Evolutionary conservation across 37 sponge, comb jelly and placozoan genomes (phyloP), one percentile per base, ranked within the genome.

Genomic region (Hexactinellida sp.): DNA sequence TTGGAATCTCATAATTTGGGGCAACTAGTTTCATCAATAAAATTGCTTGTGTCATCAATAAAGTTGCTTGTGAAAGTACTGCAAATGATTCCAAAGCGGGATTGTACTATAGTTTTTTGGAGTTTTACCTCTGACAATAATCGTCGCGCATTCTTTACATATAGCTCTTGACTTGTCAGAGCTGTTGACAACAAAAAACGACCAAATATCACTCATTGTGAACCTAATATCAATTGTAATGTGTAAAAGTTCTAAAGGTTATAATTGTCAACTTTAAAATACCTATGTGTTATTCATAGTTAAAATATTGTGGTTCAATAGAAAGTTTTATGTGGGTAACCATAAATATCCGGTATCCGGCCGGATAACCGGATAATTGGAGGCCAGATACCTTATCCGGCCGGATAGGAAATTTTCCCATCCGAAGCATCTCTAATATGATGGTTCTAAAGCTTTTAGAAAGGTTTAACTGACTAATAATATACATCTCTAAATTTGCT

Each of bases 41-140:
- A n/a, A n/a, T n/a, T n/a, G n/a, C n/a, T n/a, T n/a, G n/a, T n/a
- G n/a, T n/a, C n/a, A n/a, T n/a, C 47, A 5, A 63, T 63, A 63
- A 63, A 63, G 34, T 63, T 63, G 32, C 34, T 63, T 63, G 76
- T 63, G 76, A 63, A 63, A 63, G 76, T 63, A 63, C 76, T 63
- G 76, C 25, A 63, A 63, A 63, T 63, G 76, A 63, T 63, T 63
- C 76, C 76, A 63, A 25, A 63, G 76, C 76, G 76, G 76, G 30
- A 23, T 63, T 63, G 76, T 63, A 63, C 34, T 63, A 63, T 63
- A 63, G 76, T 63, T 23, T 63, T 63, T 63, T 63, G 76, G 76
- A 63, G 76, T 63, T 63, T 63, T 63, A 63, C 76, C 13, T 63
- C 76, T 47, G 52, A 63, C 76, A 63, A 63, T 63, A 63, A 63